A percentile compares a stretch with the other conserved stretches of the same genome.
Conservation (phyloP, 64 coral and sea anemone species). For the Pocillopora verrucosa region DNA sequence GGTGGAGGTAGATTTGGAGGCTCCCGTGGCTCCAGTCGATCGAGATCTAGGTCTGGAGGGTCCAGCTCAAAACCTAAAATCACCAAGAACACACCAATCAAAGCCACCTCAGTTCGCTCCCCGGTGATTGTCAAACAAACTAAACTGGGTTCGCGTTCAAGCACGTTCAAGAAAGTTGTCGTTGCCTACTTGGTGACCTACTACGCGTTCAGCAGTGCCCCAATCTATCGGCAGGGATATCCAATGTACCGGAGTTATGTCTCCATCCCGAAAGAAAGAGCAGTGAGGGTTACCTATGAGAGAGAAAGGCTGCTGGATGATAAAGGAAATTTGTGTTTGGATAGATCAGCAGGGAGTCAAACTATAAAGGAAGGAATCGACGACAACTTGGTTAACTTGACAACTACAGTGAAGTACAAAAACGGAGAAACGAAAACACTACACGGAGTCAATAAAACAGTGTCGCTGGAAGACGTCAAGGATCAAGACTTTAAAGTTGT, state of each 20-base stretch:
- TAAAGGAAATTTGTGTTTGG: background rate
- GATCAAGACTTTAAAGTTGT: background rate
- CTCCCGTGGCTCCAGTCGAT: background rate
- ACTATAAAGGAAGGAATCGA: background rate
- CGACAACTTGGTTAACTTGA: background rate
- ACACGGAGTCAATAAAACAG: background rate
- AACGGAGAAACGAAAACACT: background rate
- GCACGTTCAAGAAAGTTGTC: background rate
- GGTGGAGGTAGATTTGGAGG: background rate
- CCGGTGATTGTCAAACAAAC: constrained; percentile 15
- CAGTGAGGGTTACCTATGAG: background rate
- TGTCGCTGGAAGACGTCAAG: background rate
- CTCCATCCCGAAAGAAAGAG: background rate
- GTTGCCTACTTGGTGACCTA: background rate
- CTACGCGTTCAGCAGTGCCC: background rate
- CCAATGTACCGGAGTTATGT: background rate
- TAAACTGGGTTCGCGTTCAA: background rate
- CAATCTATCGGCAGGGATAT: constrained; percentile 3
- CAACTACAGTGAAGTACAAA: background rate
- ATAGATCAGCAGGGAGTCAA: background rate
- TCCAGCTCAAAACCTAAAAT: too few species aligned
- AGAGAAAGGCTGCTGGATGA: background rate
- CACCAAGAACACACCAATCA: background rate
- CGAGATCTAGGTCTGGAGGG: too few species aligned
- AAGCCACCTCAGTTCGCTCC: background rate